Conservation (phyloP, 2,113 vertebrate genomes). For the Ciconia stormi region DNA sequence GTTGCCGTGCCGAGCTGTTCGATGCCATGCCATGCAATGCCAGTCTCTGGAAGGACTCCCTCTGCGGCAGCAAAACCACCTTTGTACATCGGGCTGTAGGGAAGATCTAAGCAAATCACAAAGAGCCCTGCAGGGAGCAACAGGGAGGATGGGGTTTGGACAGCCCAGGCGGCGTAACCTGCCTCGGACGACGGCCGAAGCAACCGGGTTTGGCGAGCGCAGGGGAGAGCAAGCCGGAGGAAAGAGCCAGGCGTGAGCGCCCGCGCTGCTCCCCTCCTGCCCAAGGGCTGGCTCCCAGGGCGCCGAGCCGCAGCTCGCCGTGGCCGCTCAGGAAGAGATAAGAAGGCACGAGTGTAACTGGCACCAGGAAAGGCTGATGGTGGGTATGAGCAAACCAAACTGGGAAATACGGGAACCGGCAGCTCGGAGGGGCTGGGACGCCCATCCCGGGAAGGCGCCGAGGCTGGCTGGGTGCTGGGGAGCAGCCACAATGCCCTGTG, state of each 20-base stretch:
- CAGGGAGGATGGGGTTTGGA: rapidly evolving
- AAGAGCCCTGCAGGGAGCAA: not conserved
- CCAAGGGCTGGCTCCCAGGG: rapidly evolving
- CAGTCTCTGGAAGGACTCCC: not conserved
- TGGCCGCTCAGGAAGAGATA: rapidly evolving
- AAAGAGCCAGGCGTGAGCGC: rapidly evolving
- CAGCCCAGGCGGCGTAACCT: rapidly evolving
- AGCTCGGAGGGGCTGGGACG: not conserved
- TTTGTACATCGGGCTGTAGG: not conserved
- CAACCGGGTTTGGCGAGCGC: rapidly evolving
- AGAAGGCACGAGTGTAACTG: rapidly evolving
- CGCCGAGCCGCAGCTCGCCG: rapidly evolving
- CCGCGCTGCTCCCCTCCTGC: rapidly evolving
- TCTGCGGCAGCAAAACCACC: not conserved
- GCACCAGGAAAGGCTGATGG: not conserved
- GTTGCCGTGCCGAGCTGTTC: not conserved
- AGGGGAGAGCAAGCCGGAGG: rapidly evolving
- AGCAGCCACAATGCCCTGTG: rapidly evolving
- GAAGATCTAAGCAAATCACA: rapidly evolving
- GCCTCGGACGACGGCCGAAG: rapidly evolving
- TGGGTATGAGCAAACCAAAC: not conserved
- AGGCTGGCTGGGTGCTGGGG: not conserved
- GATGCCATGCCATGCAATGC: not conserved
- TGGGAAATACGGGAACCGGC: not conserved
- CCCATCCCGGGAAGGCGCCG: rapidly evolving